A percentile compares a stretch with the other conserved stretches of the same genome.
phyloP scores from a whole-genome alignment of 2,113 vertebrate species.

The Ranitomeya variabilis region DNA sequence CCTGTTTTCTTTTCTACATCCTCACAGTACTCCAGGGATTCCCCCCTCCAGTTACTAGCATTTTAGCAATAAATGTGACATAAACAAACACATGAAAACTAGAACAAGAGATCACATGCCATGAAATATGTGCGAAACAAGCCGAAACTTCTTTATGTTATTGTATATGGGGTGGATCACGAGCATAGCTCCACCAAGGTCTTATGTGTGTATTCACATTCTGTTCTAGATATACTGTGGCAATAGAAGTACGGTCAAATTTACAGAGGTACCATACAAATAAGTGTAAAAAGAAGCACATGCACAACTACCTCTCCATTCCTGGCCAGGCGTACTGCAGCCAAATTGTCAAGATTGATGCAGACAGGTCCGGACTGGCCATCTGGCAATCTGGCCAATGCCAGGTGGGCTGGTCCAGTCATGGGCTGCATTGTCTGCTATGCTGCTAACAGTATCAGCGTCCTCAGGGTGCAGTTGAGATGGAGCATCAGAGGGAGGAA shows the following conservation, averaged over 20 bases:
- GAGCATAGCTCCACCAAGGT: not conserved
- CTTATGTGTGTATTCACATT: not conserved
- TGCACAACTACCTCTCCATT: too few species aligned
- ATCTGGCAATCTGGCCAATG: too few species aligned
- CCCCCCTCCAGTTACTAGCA: constrained; percentile 6
- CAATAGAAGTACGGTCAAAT: not conserved
- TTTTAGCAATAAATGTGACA: constrained; percentile 31
- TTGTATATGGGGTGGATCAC: not conserved
- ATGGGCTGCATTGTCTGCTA: too few species aligned
- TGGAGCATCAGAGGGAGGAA: too few species aligned
- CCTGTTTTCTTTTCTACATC: constrained; percentile 48
- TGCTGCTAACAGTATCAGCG: too few species aligned
- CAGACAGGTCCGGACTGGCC: too few species aligned
- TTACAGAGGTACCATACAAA: too few species aligned
- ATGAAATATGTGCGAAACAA: not conserved
- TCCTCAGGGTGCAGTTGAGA: too few species aligned
- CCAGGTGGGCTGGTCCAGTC: too few species aligned
- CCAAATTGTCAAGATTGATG: too few species aligned
- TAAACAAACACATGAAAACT: constrained; percentile 9
- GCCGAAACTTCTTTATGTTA: not conserved
- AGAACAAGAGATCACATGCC: not conserved
- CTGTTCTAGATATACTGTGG: not conserved
- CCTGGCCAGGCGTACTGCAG: too few species aligned
- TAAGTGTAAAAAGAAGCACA: too few species aligned
- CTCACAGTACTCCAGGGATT: constrained; percentile 42